A percentile compares a stretch with the other conserved stretches of the same genome.
Evolutionary conservation across 2,888 invertebrate species (phyloP).

Genomic region (Erannis defoliaria): DNA sequence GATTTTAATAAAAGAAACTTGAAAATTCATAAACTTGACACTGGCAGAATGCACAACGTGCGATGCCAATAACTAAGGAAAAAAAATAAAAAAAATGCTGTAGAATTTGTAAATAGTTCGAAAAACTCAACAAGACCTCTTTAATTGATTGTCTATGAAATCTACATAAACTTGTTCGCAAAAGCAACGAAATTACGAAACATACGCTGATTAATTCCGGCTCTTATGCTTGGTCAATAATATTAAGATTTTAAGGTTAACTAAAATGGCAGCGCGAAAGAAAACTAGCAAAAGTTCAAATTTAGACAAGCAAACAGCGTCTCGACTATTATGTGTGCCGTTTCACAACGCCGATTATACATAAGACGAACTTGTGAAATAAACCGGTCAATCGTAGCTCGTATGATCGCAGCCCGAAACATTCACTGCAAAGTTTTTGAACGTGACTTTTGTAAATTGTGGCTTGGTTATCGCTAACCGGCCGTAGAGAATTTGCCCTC

Average conservation of each 20-base stretch:
- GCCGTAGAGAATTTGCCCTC: conserved; percentile 4
- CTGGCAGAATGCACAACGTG: no score
- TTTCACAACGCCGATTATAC: conserved; percentile 34
- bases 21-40: no score
- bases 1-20: no score
- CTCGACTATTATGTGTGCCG: conserved; percentile 27
- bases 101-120: no score
- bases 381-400: conserved; percentile 27
- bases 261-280: background rate
- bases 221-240: background rate
- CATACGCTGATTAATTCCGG: no score
- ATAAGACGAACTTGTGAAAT: conserved; percentile 35
- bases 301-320: conserved; percentile 5
- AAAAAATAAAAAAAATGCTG: no score
- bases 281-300: conserved; percentile 21
- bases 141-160: no score
- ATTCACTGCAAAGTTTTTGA: conserved; percentile 8
- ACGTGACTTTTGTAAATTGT: conserved; percentile 9
- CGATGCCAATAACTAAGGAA: no score
- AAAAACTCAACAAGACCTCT: no score
- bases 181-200: no score
- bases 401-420: conserved; percentile 18
- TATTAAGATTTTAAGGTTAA: background rate
- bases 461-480: background rate
- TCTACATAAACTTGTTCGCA: no score